Evolutionary conservation across 1,140 invertebrate genomes (phyloP), one percentile per base, ranked within the genome.

Genomic region (Andricus grossulariae): DNA sequence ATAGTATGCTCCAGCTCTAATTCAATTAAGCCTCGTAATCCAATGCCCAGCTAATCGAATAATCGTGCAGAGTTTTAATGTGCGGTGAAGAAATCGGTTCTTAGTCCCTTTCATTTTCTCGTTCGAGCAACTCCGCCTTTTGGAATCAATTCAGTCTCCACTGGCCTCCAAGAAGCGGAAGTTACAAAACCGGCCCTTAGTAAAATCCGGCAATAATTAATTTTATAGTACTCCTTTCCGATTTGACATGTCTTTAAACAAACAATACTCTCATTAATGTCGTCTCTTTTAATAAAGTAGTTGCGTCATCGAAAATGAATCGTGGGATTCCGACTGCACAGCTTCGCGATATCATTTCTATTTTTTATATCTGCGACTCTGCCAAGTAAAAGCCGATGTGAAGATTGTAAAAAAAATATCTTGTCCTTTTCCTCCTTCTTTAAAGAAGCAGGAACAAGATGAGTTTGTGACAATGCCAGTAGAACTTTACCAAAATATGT

Each of bases 251-350:
- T 16, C 32, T 66, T 39, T 66, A 7, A 66, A 66, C 10, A 10
- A 66, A 66, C 60, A 66, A 66, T 66, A 25, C 60, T 16, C 32
- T 66, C 60, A 66, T 39, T 66, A 66, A 60, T 60, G 57, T 60
- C 15, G 25, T 8, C 25, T 13, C 25, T 8, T 60, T 45, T 13
- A 45, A 12, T 66, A 39, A 7, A 12, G 15, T 25, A n/a, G 15
- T 66, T 66, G 45, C 60, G 39, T 39, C 60, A 66, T 66, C 16
- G 60, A 66, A 39, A 66, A 32, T 39, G 60, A n/a, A 66, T 66
- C 60, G 60, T 66, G 60, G 25, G 60, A 66, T 32, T 66, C n/a
- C 12, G 3, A 16, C 19, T 32, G 15, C 15, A 5, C 21, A 2
- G 16, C 39, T 39, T 66, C 25, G 25, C 60, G 60, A 66, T 66